Evolutionary conservation across 2,113 vertebrate genomes (phyloP), one percentile per base, ranked within the genome.

Genomic region (Hemicordylus capensis): DNA sequence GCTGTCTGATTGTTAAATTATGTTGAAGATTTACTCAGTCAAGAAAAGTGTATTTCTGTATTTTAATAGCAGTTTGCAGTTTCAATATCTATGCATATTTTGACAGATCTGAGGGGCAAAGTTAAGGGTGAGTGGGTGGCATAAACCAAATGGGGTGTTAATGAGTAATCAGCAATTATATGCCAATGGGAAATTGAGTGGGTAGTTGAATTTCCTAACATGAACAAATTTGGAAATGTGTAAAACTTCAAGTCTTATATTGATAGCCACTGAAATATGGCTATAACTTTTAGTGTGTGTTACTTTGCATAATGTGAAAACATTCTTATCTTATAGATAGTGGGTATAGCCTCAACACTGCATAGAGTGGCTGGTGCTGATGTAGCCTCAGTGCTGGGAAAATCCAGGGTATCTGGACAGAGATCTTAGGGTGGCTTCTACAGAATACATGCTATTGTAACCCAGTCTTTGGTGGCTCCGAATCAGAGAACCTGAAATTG

Each of bases 71-170:
- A 91, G 86, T 92, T 88, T 93, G 91, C 87, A 79, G 67, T 89
- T 89, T 91, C 89, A 92, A 89, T 93, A 31, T 24, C 37, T 12
- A n/a, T 89, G 76, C 89, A 86, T 93, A 89, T 95, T 95, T 93
- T 93, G 94, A 94, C 93, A 94, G 89, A 88, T 84, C 58, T 59
- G 74, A 0, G 1, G 92, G 93, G 92, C 90, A 94, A 93, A 94
- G 94, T 92, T 89, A 95, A 93, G 86, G 88, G 79, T 85, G 89
- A 94, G 94, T 89, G 74, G 93, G 94, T 76, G 88, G 91, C 31
- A 56, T 80, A 93, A 94, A 93, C 88, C 90, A 89, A 83, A 85
- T 0, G 1, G 85, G 90, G 91, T 87, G 89, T 91, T 92, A 90
- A 94, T 80, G 85, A 89, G 86, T 83, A 86, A 84, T 85, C 86